phyloP scores from a whole-genome alignment of 2,113 vertebrate species.

The Leptocoma aspasia region DNA sequence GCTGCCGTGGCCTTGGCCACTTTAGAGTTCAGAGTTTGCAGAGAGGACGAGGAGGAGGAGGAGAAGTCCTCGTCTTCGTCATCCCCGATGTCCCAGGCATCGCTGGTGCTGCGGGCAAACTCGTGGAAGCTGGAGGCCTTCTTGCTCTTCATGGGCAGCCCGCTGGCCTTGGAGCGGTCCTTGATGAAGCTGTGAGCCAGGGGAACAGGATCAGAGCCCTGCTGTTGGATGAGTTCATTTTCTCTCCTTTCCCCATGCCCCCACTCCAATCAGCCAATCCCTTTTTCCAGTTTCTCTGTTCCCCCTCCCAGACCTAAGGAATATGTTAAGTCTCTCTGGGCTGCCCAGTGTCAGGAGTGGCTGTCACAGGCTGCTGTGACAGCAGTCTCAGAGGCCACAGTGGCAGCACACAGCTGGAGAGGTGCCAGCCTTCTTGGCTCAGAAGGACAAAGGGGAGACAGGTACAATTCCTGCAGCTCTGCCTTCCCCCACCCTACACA shows the following conservation, averaged over 20 bases:
- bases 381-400: neutral
- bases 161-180: neutral
- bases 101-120: slow-evolving; percentile 19
- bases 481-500: neutral
- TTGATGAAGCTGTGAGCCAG: neutral
- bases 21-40: slow-evolving; percentile 16
- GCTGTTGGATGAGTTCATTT: neutral
- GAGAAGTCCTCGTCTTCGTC: neutral
- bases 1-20: slow-evolving; percentile 13
- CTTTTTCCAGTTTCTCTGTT: neutral
- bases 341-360: neutral
- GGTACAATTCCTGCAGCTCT: neutral
- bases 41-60: neutral
- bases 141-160: neutral
- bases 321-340: neutral
- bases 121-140: slow-evolving; percentile 30
- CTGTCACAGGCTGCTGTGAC: neutral
- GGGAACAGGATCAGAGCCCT: neutral
- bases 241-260: neutral
- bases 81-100: slow-evolving; percentile 15
- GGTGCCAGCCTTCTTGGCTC: neutral
- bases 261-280: neutral
- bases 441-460: neutral
- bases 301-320: neutral
- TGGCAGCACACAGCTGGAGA: neutral